Conservation (phyloP, 2,113 vertebrate species). For the Axis porcinus region DNA sequence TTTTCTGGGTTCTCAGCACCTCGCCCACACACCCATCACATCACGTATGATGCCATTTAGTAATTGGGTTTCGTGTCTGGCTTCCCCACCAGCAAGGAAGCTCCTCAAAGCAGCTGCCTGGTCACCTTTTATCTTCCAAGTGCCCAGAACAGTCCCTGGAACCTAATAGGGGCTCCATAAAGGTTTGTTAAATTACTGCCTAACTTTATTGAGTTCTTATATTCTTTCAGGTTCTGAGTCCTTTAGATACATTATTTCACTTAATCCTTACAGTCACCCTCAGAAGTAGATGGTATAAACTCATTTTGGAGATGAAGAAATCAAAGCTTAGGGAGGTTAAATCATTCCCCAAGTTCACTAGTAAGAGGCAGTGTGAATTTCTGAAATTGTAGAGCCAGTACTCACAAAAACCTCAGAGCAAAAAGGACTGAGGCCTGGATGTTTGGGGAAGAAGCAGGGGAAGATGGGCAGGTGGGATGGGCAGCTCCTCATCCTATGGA, state of each 20-base stretch:
- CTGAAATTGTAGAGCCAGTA: neutral
- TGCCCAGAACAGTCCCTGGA: slow-evolving; percentile 70
- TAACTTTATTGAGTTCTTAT: slow-evolving; percentile 39
- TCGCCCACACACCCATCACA: neutral
- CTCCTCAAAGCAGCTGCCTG: slow-evolving; percentile 68
- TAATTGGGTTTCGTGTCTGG: slow-evolving; percentile 74
- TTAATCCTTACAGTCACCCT: neutral
- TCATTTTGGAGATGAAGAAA: slow-evolving; percentile 1
- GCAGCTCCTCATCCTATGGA: neutral
- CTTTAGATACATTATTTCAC: neutral
- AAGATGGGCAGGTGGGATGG: neutral
- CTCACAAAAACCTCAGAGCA: neutral
- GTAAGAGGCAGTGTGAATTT: neutral
- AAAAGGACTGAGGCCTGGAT: neutral
- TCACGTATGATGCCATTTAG: slow-evolving; percentile 16
- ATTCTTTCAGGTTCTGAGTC: slow-evolving; percentile 60
- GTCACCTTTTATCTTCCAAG: slow-evolving; percentile 73
- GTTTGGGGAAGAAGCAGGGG: slow-evolving; percentile 21
- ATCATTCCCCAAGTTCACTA: neutral
- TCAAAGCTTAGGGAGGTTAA: slow-evolving; percentile 27
- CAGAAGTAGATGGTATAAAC: neutral
- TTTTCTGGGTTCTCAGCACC: slow-evolving; percentile 17
- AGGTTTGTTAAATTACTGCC: slow-evolving; percentile 71
- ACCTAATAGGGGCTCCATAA: slow-evolving; percentile 61
- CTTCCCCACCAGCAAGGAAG: slow-evolving; percentile 70